Base-by-base conservation (phyloP, 1,140 invertebrate genomes). In the Conopomorpha cramerella region DNA sequence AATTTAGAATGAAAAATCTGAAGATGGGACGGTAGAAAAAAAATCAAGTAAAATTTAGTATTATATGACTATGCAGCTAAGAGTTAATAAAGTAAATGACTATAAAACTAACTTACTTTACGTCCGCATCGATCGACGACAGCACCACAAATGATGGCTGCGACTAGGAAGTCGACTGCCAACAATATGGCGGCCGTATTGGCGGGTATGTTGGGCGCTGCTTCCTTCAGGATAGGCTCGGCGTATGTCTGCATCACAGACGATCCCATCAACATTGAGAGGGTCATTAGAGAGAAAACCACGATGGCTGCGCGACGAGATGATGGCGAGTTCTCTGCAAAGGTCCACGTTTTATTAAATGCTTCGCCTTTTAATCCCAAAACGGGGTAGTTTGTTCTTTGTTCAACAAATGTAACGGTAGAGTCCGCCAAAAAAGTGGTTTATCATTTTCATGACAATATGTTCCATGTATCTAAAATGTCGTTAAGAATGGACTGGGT, bases 181-280 rank as follows among this genome's bases (percentile, higher is more conserved):
- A 73, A 29, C 8, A 62, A 43, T 17, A 70, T 59, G 8, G 65
- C 57, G 30, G 61, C 65, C 19, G 52, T 44, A 34, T 63, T 70
- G 0, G 68, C 41, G 7, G 58, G 32, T 57, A 73, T 66, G 0
- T 53, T 52, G 0, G 68, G 68, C 2, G 62, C 46, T 1, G 65
- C 67, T 25, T 67, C 59, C 14, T 51, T 59, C 44, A 73, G 70
- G 3, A 73, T 36, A 0, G 61, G 48, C 35, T 70, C 67, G 0
- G 67, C 67, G 34, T 67, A 73, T 12, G 70, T 63, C 48, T 73
- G 68, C 3, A 72, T 41, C 0, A 67, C 65, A 2, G 66, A 51
- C 2, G 61, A 49, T 0, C 67, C 67, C 65, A 67, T 70, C 15
- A 66, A 34, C 17, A 67, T 67, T 0, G 51, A 56, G 1, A 48